These are phyloP conservation scores for Cyphomyrus discorhynchus DNA, from an alignment of 2,113 vertebrate genomes.

Conservation along the genomic window DNA sequence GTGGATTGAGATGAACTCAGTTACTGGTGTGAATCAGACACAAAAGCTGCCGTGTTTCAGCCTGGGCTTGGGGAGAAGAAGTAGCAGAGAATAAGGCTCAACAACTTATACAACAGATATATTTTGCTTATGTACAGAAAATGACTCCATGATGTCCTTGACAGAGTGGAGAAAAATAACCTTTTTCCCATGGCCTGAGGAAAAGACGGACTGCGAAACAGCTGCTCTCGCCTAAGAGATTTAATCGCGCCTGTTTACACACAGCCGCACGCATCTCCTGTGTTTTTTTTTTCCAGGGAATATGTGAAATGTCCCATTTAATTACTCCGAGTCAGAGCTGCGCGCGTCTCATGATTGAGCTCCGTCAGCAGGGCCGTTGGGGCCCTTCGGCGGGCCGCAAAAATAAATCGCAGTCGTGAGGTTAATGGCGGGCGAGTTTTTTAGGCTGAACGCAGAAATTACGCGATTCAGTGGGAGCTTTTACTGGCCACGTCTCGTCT, in stretches of 20 bases:
- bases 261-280: background rate
- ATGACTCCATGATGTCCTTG: slow-evolving; percentile 1
- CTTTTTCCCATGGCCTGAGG: slow-evolving; percentile 28
- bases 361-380: background rate
- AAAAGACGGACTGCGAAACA: background rate
- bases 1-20: background rate
- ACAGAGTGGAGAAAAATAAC: slow-evolving; percentile 23
- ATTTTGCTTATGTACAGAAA: slow-evolving; percentile 18
- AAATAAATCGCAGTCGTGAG: background rate
- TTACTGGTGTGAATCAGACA: background rate
- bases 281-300: background rate
- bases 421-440: slow-evolving; percentile 2
- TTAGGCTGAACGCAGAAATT: background rate
- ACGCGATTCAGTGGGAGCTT: background rate
- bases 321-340: slow-evolving; percentile 3
- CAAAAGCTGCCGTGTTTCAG: background rate
- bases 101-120: background rate
- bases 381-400: background rate
- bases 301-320: slow-evolving; percentile 4
- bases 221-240: background rate
- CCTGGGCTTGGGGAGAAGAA: background rate
- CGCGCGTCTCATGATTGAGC: background rate
- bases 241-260: slow-evolving; percentile 12
- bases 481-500: background rate
- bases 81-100: background rate